Base-by-base conservation (phyloP, 2,113 vertebrate genomes). In the Ceratotherium simum region DNA sequence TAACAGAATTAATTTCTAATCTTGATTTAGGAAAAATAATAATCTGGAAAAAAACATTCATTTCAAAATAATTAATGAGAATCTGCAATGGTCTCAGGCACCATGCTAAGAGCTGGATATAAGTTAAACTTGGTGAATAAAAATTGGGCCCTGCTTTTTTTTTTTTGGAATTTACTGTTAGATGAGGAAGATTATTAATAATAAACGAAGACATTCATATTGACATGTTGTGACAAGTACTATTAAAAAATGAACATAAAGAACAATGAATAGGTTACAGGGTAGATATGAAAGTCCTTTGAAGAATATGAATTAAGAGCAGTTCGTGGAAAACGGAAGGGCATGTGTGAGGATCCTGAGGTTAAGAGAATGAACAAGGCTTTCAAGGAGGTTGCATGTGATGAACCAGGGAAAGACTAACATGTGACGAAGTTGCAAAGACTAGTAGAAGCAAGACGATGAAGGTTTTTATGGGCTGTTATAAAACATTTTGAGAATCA, bases 391-490 rank as follows among this genome's bases (percentile, higher is more conserved):
- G 3, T 12, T 1, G 9, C 69, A 56, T 5, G 42, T 5, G 42
- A 62, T 33, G 3, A 33, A 23, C 6, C 10, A 25, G 56, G 54
- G n/a, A 95, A 65, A 78, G 11, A 33, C 29, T 23, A 69, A 21
- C 2, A 36, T 4, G 1, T 4, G 56, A 16, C 27, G 18, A 79
- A 27, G 2, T 18, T 31, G 14, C 9, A 36, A 13, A 78, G 2
- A 2, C 0, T 16, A 39, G 13, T 0, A 51, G 14, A 90, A 14
- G 18, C 9, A 69, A 58, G 2, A n/a, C 23, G 13, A 20, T 54
- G 39, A n/a, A 62, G 39, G 10, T 51, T 4, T 79, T 83, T 31
- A 31, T 13, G 27, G 14, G 27, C 0, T 11, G 4, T 56, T 18
- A 46, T 13, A 64, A 65, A 33, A 9, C 42, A 82, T 2, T 90